Percentiles rank a stretch among this genome's conserved stretches.
These are phyloP conservation scores for Oenanthe melanoleuca DNA, from an alignment of 2,113 vertebrate genomes.

Conservation along the genomic window DNA sequence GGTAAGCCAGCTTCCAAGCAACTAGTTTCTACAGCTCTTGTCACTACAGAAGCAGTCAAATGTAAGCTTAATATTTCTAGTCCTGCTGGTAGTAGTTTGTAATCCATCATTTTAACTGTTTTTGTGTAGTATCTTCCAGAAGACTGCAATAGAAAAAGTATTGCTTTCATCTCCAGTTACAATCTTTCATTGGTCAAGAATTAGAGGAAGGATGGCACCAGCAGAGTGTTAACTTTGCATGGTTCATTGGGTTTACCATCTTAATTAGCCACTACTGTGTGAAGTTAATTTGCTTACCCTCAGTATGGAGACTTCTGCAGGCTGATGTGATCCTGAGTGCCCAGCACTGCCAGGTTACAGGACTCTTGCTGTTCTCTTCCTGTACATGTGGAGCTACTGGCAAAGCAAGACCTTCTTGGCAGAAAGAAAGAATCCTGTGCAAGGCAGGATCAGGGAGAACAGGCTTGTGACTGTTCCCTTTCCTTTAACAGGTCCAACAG, in stretches of 20 bases:
- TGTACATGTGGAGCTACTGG: accelerated
- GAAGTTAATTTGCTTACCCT: not conserved
- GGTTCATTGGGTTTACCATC: not conserved
- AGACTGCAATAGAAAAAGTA: not conserved
- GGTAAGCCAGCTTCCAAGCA: not conserved
- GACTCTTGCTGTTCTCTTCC: not conserved
- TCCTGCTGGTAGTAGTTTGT: not conserved
- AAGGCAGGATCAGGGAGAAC: not conserved
- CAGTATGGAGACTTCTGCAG: not conserved
- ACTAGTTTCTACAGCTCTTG: not conserved
- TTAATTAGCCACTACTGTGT: not conserved
- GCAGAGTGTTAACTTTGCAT: not conserved
- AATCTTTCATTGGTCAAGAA: not conserved
- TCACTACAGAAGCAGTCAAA: not conserved
- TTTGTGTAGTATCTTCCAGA: not conserved
- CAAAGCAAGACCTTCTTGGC: not conserved
- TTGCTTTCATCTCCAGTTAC: not conserved
- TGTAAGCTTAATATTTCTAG: not conserved
- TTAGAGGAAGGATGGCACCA: not conserved
- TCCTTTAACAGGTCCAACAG: not conserved
- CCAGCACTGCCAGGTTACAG: not conserved
- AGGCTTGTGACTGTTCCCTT: not conserved
- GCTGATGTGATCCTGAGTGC: not conserved
- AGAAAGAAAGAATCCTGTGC: not conserved
- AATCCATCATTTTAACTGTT: not conserved